Conservation (phyloP, 2,888 invertebrate genomes). For the Leucania comma region DNA sequence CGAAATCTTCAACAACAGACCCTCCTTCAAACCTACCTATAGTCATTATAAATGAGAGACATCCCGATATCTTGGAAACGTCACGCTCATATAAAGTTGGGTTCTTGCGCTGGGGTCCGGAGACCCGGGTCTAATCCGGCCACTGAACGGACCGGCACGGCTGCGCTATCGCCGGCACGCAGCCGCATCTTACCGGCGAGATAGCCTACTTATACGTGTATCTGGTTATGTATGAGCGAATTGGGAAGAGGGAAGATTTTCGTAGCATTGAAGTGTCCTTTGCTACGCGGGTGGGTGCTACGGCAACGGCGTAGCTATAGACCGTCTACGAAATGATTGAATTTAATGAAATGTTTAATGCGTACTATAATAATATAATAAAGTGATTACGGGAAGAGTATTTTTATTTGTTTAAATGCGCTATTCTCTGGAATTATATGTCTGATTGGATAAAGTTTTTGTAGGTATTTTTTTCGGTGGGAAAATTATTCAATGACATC, state of each 20-base stretch:
- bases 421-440: too few relatives aligned
- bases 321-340: background rate
- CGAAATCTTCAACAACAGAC: too few relatives aligned
- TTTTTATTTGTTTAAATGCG: too few relatives aligned
- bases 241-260: conserved; percentile 27
- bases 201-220: conserved; percentile 57
- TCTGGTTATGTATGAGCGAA: conserved; percentile 57
- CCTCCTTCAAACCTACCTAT: conserved; percentile 13
- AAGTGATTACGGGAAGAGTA: too few relatives aligned
- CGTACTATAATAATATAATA: too few relatives aligned
- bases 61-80: conserved; percentile 63
- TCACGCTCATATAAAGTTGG: conserved; percentile 70
- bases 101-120: conserved; percentile 75
- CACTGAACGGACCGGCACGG: conserved; percentile 78
- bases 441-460: too few relatives aligned
- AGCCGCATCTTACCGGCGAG: conserved; percentile 67
- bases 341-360: too few relatives aligned
- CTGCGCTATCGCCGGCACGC: conserved; percentile 78
- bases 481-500: too few relatives aligned
- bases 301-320: conserved; percentile 24
- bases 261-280: conserved; percentile 38
- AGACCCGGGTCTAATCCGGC: conserved; percentile 76
- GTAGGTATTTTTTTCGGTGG: too few relatives aligned
- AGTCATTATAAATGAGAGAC: conserved; percentile 62
- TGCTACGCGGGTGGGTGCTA: conserved; percentile 42